phyloP scores from a whole-genome alignment of 2,888 invertebrate species.

The Pseudococcus viburni region DNA sequence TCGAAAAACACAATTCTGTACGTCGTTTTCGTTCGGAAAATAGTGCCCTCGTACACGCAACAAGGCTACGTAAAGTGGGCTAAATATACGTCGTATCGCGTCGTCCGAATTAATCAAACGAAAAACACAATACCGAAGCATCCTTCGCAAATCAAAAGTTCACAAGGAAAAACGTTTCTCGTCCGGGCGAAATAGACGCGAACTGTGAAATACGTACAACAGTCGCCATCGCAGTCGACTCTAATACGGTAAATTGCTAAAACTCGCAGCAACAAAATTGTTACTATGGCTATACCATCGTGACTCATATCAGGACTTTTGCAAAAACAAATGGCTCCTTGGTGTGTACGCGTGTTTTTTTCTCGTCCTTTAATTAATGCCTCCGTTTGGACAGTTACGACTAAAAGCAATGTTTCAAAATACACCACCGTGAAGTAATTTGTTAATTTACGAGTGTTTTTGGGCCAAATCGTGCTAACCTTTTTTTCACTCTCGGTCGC shows the following conservation, averaged over 20 bases:
- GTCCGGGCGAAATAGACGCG: too few species aligned
- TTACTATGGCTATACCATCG: neutral
- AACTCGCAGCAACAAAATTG: slow-evolving; percentile 49
- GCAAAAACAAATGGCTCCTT: slow-evolving; percentile 47
- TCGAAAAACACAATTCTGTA: neutral
- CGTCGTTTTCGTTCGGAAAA: too few species aligned
- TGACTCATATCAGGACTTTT: slow-evolving; percentile 44
- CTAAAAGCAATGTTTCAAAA: slow-evolving; percentile 34
- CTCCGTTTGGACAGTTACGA: neutral
- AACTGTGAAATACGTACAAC: neutral
- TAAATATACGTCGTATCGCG: neutral
- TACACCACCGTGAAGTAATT: slow-evolving; percentile 29
- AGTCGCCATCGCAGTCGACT: neutral
- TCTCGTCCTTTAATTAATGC: slow-evolving; percentile 27
- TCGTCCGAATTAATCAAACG: slow-evolving; percentile 48
- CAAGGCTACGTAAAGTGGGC: neutral
- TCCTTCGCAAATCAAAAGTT: slow-evolving; percentile 35
- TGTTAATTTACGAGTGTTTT: slow-evolving; percentile 29
- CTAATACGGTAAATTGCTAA: slow-evolving; percentile 12
- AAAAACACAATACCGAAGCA: slow-evolving; percentile 38
- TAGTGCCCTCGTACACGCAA: neutral
- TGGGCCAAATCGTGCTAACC: neutral
- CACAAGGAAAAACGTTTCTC: slow-evolving; percentile 24
- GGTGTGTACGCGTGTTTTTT: neutral
- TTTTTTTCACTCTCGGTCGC: neutral